Conservation (phyloP, 1,140 invertebrate genomes). For the Coelopa frigida region DNA sequence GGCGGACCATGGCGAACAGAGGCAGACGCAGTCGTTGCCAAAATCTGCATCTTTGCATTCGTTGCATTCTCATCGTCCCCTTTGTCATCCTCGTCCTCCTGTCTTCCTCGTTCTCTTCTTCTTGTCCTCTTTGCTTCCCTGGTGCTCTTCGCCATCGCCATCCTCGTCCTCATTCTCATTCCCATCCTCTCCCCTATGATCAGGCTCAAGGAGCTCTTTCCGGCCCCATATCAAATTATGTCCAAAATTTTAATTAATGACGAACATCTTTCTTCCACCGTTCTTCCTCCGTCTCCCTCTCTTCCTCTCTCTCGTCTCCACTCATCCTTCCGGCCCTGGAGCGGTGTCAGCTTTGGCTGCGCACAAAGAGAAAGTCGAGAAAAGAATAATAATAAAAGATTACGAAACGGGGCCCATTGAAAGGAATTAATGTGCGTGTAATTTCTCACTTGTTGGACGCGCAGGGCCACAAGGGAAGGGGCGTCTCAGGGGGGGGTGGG, state of each 20-base stretch:
- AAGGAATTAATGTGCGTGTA: slow-evolving; percentile 15
- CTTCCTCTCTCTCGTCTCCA: background rate
- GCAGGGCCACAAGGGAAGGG: background rate
- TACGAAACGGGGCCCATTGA: slow-evolving; percentile 6
- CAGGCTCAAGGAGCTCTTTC: background rate
- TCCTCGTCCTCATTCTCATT: background rate
- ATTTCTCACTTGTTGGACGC: slow-evolving; percentile 14
- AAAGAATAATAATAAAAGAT: background rate
- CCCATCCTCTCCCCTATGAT: background rate
- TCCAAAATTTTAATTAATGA: slow-evolving; percentile 14
- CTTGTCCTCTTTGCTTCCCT: background rate
- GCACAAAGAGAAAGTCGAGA: background rate
- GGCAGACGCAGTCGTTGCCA: too few relatives aligned
- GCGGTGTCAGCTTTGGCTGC: background rate
- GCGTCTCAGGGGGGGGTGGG: background rate
- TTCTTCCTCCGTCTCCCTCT: background rate
- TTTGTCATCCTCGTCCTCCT: background rate
- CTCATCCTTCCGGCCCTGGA: background rate
- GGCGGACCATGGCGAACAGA: too few relatives aligned
- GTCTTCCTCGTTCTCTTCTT: slow-evolving; percentile 2
- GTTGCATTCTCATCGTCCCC: slow-evolving; percentile 1
- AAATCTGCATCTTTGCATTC: too few relatives aligned
- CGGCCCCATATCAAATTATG: slow-evolving; percentile 14
- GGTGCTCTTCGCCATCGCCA: background rate
- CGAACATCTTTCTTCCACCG: slow-evolving; percentile 11